Evolutionary conservation across 2,888 invertebrate species (phyloP).

Genomic region (Gibbula magus): DNA sequence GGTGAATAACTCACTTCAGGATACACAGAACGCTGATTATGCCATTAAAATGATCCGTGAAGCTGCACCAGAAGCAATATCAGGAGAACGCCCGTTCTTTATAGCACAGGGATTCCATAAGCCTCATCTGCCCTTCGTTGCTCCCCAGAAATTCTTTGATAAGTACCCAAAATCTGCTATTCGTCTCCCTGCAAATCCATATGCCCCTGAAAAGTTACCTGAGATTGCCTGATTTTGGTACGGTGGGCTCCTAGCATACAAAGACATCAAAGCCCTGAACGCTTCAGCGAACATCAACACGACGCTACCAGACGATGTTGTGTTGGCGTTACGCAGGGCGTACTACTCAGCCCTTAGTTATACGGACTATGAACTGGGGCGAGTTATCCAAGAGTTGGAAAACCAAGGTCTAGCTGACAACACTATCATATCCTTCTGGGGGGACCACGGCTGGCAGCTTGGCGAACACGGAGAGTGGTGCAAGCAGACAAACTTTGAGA

Average conservation of each 20-base stretch:
- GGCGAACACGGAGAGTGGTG: neutral
- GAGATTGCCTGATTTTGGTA: neutral
- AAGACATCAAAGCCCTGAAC: neutral
- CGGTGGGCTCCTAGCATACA: neutral
- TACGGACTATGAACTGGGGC: conserved; percentile 42
- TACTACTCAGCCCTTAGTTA: conserved; percentile 47
- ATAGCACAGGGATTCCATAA: conserved; percentile 51
- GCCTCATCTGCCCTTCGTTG: conserved; percentile 40
- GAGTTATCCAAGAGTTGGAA: neutral
- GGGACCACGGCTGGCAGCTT: conserved; percentile 34
- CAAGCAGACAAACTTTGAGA: neutral
- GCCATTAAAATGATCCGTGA: conserved; percentile 85
- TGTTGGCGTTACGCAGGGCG: conserved; percentile 31
- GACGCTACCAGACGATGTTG: neutral
- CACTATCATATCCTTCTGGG: neutral
- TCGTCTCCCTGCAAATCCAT: neutral
- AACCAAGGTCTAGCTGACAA: neutral
- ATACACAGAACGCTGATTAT: conserved; percentile 36
- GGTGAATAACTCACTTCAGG: conserved; percentile 78
- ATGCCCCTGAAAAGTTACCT: neutral
- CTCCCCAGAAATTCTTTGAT: neutral
- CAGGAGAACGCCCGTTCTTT: conserved; percentile 74
- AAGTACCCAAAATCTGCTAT: neutral
- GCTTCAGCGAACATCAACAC: neutral
- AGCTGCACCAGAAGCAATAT: conserved; percentile 79